Base-by-base conservation (phyloP, 2,888 invertebrate species). In the Scaptodrosophila latifasciaeformis region DNA sequence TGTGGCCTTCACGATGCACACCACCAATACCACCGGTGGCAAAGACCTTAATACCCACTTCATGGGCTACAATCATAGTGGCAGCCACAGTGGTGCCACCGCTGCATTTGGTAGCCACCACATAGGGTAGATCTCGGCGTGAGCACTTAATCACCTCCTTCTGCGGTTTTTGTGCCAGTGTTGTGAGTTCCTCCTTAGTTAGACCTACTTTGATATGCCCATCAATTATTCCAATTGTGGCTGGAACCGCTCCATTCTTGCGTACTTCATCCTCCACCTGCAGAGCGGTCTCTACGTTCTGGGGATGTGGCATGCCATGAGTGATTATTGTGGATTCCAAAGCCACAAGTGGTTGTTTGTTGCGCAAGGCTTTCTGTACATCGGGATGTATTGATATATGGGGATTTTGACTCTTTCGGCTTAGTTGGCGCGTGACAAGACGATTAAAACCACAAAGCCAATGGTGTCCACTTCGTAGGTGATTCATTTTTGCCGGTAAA, bases 11-110 rank as follows among this genome's bases (percentile, higher is more conserved):
- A 4, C 96, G 90, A 86, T 99, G 99, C 10, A 99, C 99, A 21
- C 99, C 99, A 24, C 90, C 90, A 65, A 90, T 89, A 2, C 93
- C 94, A 61, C 99, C 99, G 19, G 99, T 99, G 1, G 96, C 98
- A 88, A 99, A 97, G 46, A 99, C 89, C 9, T 91, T 90, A 76
- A 99, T 96, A 4, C 93, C 94, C 6, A 92, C 92, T 63, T 90
- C 87, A 58, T 94, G 90, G 0, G 98, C 95, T 5, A 94, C 90
- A 27, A 96, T 88, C 88, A 98, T 92, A 0, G 99, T 99, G 0
- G 94, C 97, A 0, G 97, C 94, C 1, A 99, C 99, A 0, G 99
- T 99, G 0, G 99, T 99, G 1, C 99, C 99, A 0, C 98, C 97
- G 80, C 91, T 91, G 18, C 90, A 82, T 45, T 88, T 87, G 66